phyloP scores from a whole-genome alignment of 2,888 invertebrate species.

The Bellardia bayeri region DNA sequence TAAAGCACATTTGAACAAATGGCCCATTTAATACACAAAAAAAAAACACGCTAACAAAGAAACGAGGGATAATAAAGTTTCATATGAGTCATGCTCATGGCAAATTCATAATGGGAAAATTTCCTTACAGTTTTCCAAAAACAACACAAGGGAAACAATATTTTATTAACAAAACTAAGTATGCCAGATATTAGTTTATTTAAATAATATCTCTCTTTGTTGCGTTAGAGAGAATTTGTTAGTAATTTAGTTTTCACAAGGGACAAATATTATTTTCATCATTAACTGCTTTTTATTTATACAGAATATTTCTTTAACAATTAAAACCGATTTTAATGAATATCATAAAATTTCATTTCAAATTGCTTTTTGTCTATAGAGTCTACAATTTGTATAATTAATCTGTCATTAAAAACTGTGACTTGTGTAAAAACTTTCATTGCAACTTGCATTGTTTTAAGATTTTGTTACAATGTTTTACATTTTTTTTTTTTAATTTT shows the following conservation, averaged over 20 bases:
- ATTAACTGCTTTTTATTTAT: background rate
- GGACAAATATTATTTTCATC: background rate
- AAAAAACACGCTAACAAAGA: constrained; percentile 1
- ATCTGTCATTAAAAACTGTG: constrained; percentile 42
- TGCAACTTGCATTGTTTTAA: constrained; percentile 39
- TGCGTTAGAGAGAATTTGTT: background rate
- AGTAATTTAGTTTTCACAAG: background rate
- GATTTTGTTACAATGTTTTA: constrained; percentile 30
- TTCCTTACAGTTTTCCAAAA: constrained; percentile 6
- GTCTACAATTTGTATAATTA: constrained; percentile 22
- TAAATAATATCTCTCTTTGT: background rate
- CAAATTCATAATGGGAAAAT: constrained; percentile 22
- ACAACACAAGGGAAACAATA: background rate
- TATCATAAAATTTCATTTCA: background rate
- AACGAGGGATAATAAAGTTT: background rate
- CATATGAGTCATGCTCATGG: constrained; percentile 49
- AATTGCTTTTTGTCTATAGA: background rate
- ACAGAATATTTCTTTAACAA: background rate
- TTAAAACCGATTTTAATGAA: background rate
- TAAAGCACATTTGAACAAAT: constrained; percentile 42
- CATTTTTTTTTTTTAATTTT: background rate
- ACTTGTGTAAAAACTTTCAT: constrained; percentile 42
- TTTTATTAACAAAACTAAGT: background rate
- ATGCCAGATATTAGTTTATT: background rate
- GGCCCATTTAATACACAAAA: constrained; percentile 36